Evolutionary conservation across 2,113 vertebrate species (phyloP).

Genomic region (Gallinago media): DNA sequence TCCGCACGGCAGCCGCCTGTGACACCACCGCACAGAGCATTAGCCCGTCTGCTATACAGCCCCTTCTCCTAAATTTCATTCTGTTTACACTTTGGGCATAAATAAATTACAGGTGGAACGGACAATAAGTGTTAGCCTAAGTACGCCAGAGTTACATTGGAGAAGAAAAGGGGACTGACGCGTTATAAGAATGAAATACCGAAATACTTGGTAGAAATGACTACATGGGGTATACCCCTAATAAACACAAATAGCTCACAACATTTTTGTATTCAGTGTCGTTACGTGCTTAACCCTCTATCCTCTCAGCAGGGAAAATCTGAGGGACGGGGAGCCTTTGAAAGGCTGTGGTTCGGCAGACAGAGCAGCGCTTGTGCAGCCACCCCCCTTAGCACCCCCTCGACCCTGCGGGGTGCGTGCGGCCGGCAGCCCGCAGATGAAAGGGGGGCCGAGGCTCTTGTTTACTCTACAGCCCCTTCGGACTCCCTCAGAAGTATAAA

Average conservation of each 20-base stretch:
- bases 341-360: neutral
- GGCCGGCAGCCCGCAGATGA: neutral
- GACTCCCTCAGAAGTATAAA: slow-evolving; percentile 1
- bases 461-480: slow-evolving; percentile 17
- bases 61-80: neutral
- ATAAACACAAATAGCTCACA: neutral
- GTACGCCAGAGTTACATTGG: neutral
- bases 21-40: neutral
- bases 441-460: slow-evolving; percentile 5
- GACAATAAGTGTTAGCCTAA: neutral
- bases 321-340: neutral
- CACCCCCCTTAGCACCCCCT: neutral
- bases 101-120: neutral
- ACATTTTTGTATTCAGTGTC: neutral
- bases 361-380: neutral
- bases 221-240: neutral
- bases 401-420: neutral
- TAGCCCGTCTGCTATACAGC: neutral
- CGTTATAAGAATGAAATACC: neutral
- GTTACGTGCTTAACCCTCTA: neutral
- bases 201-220: neutral
- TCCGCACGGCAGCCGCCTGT: neutral
- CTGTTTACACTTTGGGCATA: neutral
- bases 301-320: neutral
- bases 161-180: neutral